Evolutionary conservation across 2,797 vertebrate genomes (phyloP), one percentile per base, ranked within the genome.

Genomic region (Champsocephalus esox): DNA sequence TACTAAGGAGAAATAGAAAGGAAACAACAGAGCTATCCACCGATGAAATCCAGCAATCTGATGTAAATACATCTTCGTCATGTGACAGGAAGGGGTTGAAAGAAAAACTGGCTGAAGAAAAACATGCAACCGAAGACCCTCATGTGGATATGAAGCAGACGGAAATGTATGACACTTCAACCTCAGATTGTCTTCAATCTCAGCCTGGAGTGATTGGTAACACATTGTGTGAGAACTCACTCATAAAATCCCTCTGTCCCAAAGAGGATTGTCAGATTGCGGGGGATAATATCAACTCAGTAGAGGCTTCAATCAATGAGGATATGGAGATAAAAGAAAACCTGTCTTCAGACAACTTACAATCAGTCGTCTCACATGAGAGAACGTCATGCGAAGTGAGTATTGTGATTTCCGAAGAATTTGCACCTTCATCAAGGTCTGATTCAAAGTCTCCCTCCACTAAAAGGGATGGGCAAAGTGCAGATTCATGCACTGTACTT

Each of bases 1-100:
- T 94, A 3, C 79, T 94, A 56, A 91, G 71, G 80, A 92, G 91
- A 87, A 90, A 88, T 21, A 88, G 46, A 82, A 89, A 73, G 16
- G 90, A 89, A 46, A 62, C 69, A 2, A 41, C 67, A 38, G 69
- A 65, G 66, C 24, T 14, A 9, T 72, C 46, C 2, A 28, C 49
- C 16, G 52, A 75, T 21, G n/a, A 62, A 73, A 55, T 57, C 32
- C 28, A 75, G 45, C 61, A 44, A n/a, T 65, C 79, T 49, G 68
- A 41, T 68, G 46, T 19, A 13, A 58, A 43, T 9, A 38, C 60
- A 69, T 48, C 34, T 43, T 12, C 1, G 3, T 61, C 66, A 10
- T 12, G 6, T 50, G 80, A 73, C 28, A 3, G 16, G 1, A 46
- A 80, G 56, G 49, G 16, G 24, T 38, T 66, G 56, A 71, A 74